Evolutionary conservation across 1,140 invertebrate genomes (phyloP).

Genomic region (Hesperophylax magnus): DNA sequence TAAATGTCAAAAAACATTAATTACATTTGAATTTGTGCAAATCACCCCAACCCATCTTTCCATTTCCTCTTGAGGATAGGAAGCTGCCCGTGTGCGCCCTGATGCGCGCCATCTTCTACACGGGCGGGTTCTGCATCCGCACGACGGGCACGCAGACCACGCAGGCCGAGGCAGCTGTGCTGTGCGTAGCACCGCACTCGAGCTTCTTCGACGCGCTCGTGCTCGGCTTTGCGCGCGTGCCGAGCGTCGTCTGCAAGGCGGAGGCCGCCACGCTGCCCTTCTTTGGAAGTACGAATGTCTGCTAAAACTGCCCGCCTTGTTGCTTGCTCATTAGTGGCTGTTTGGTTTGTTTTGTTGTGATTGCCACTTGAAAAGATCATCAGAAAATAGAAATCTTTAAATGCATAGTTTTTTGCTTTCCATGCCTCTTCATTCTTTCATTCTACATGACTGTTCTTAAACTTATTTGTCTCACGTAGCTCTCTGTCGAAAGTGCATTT

Average conservation of each 20-base stretch:
- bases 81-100: constrained; percentile 66
- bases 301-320: background rate
- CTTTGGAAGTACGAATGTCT: constrained; percentile 84
- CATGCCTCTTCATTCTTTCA: too few relatives aligned
- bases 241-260: constrained; percentile 90
- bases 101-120: constrained; percentile 75
- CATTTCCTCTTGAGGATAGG: constrained; percentile 58
- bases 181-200: constrained; percentile 92
- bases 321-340: background rate
- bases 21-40: too few relatives aligned
- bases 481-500: too few relatives aligned
- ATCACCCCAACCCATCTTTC: constrained; percentile 52
- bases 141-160: constrained; percentile 63
- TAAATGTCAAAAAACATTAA: too few relatives aligned
- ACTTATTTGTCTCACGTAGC: too few relatives aligned
- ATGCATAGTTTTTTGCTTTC: too few relatives aligned
- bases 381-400: too few relatives aligned
- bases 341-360: background rate
- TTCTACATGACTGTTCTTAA: too few relatives aligned
- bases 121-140: constrained; percentile 71
- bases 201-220: constrained; percentile 91
- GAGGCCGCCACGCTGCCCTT: constrained; percentile 84
- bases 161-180: constrained; percentile 80
- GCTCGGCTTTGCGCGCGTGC: constrained; percentile 84
- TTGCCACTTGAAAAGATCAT: too few relatives aligned